Percentiles rank a stretch among this genome's conserved stretches.
Evolutionary conservation across 2,888 invertebrate genomes (phyloP).

Genomic region (Resseliella maxima): DNA sequence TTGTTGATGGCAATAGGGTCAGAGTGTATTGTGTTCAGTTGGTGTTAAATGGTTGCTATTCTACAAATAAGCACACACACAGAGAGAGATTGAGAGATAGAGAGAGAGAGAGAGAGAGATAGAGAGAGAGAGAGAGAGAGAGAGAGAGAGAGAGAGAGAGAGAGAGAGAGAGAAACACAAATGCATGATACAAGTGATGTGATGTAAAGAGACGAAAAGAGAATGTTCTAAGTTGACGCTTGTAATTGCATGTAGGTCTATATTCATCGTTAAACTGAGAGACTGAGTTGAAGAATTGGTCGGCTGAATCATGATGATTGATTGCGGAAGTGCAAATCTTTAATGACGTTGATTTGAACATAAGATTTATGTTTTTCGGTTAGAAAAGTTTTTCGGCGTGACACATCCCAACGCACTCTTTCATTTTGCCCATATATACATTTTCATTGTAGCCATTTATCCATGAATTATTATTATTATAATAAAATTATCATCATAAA

Average conservation of each 20-base stretch:
- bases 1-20: conserved; percentile 25
- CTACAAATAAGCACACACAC: not conserved
- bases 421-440: not conserved
- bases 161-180: too few species aligned
- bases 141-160: too few species aligned
- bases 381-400: conserved; percentile 26
- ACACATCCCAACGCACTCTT: conserved; percentile 12
- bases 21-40: not conserved
- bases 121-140: too few species aligned
- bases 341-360: conserved; percentile 57
- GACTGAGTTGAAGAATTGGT: not conserved
- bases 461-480: conserved; percentile 42
- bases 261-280: not conserved
- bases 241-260: conserved; percentile 37
- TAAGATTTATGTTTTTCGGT: conserved; percentile 56
- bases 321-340: conserved; percentile 58
- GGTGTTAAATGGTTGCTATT: conserved; percentile 8
- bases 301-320: conserved; percentile 56
- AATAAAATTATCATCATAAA: conserved; percentile 51
- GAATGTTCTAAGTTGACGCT: conserved; percentile 12
- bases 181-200: not conserved
- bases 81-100: too few species aligned
- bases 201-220: not conserved
- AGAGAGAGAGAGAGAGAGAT: too few species aligned
- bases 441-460: not conserved